Evolutionary conservation across 2,113 vertebrate species (phyloP).

Genomic region (Eublepharis macularius): DNA sequence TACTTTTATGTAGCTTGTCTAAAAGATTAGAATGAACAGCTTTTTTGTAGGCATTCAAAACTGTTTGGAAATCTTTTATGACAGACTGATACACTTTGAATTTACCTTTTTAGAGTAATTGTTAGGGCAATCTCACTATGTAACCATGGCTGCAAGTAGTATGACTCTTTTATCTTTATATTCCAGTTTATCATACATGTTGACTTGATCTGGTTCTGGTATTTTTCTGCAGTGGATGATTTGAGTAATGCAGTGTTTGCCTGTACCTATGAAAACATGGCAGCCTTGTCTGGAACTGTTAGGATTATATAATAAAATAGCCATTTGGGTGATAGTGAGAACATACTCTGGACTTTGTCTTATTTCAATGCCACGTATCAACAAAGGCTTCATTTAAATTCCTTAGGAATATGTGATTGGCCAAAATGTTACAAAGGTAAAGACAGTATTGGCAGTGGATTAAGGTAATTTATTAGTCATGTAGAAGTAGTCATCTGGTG

Average conservation of each 20-base stretch:
- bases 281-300: background rate
- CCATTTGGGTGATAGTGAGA: background rate
- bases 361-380: background rate
- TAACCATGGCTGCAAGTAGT: background rate
- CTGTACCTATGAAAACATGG: background rate
- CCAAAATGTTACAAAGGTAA: background rate
- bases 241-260: background rate
- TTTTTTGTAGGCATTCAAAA: background rate
- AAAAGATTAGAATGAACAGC: background rate
- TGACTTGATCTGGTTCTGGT: background rate
- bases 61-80: constrained; percentile 8
- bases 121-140: background rate
- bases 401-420: background rate
- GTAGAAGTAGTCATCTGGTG: background rate
- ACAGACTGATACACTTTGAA: background rate
- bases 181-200: background rate
- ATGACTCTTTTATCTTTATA: constrained; percentile 1
- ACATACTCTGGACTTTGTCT: background rate
- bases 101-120: background rate
- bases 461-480: background rate
- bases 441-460: background rate
- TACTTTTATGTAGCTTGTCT: background rate
- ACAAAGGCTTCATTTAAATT: background rate
- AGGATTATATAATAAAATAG: background rate
- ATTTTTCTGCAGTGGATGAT: background rate